These are phyloP conservation scores for Standfussiana lucernea DNA, from an alignment of 2,888 invertebrate species.

Conservation along the genomic window DNA sequence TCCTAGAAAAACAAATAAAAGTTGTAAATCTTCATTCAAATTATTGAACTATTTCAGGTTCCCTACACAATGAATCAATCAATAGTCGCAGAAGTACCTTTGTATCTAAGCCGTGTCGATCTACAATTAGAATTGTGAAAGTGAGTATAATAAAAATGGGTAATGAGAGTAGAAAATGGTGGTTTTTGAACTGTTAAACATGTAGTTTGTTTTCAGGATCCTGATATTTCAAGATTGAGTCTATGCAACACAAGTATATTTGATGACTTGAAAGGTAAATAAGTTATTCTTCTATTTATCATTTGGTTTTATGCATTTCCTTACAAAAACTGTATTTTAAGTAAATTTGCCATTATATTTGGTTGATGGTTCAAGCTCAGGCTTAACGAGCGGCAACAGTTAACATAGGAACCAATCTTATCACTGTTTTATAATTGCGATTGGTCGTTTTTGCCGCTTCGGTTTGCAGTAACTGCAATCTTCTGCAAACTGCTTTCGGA, in stretches of 20 bases:
- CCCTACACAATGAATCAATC: conserved; percentile 88
- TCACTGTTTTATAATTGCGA: not conserved
- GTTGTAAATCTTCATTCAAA: conserved; percentile 25
- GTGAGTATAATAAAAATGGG: conserved; percentile 72
- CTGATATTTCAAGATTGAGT: conserved; percentile 80
- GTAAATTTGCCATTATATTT: not conserved
- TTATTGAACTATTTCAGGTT: conserved; percentile 77
- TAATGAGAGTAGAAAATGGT: conserved; percentile 5
- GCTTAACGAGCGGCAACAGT: no score
- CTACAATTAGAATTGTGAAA: conserved; percentile 86
- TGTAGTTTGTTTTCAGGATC: conserved; percentile 77
- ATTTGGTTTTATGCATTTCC: not conserved
- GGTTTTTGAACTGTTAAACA: conserved; percentile 3
- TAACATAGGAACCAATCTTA: not conserved
- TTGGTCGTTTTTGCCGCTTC: not conserved
- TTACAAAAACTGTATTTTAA: not conserved
- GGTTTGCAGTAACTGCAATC: not conserved
- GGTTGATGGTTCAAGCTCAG: not conserved
- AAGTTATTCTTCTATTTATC: not conserved
- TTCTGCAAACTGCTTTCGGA: no score
- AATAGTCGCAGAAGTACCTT: conserved; percentile 86
- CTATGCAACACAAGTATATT: conserved; percentile 78
- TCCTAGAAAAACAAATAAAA: conserved; percentile 52
- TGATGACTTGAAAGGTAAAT: conserved; percentile 83
- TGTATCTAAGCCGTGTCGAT: conserved; percentile 84